Evolutionary conservation across 2,888 invertebrate species (phyloP).

Genomic region (Pachymerium ferrugineum): DNA sequence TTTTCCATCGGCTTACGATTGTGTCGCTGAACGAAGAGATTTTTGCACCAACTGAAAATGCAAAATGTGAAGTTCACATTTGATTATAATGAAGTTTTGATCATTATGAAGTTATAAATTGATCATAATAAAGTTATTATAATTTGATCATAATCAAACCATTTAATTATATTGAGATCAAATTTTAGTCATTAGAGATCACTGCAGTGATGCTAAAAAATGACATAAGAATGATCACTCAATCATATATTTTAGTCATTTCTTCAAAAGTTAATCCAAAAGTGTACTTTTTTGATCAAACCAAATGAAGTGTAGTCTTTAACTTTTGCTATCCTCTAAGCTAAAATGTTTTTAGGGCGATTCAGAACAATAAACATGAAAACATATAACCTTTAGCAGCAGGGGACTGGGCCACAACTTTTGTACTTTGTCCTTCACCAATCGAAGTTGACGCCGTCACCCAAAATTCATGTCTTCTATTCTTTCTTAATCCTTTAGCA

Average conservation of each 20-base stretch:
- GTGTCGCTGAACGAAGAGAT: slow-evolving; percentile 34
- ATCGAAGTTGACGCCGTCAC: slow-evolving; percentile 90
- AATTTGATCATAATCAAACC: too few species aligned
- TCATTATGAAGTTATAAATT: too few species aligned
- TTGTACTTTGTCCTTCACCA: slow-evolving; percentile 87
- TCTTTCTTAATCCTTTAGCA: slow-evolving; percentile 74
- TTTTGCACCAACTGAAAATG: slow-evolving; percentile 35
- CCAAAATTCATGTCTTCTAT: slow-evolving; percentile 85
- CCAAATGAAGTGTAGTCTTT: too few species aligned
- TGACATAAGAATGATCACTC: too few species aligned
- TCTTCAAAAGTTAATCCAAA: too few species aligned
- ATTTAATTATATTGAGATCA: too few species aligned
- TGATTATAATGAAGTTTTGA: not conserved
- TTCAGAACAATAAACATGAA: not conserved
- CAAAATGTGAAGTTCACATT: not conserved
- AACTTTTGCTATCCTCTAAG: too few species aligned
- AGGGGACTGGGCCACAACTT: slow-evolving; percentile 62
- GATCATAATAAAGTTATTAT: too few species aligned
- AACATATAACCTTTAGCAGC: slow-evolving; percentile 14
- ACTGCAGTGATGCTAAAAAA: too few species aligned
- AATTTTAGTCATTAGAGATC: too few species aligned
- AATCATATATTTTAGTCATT: too few species aligned
- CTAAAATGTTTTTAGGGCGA: not conserved
- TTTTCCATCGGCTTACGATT: slow-evolving; percentile 34
- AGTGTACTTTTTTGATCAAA: too few species aligned